phyloP scores from a whole-genome alignment of 1,140 invertebrate genomes.

The Drosophila orena region DNA sequence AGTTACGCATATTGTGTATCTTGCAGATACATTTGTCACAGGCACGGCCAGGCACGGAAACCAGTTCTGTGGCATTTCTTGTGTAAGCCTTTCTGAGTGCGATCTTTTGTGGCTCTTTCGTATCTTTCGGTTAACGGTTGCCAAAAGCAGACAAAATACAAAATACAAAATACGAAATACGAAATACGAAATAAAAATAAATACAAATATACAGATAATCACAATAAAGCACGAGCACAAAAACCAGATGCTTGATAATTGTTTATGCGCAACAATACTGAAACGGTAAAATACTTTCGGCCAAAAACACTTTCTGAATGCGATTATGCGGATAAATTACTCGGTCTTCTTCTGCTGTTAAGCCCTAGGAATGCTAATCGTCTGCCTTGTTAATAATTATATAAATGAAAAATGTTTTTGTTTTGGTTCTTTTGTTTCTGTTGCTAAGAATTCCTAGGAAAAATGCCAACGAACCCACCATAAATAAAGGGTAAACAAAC shows the following conservation, averaged over 20 bases:
- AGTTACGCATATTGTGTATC: constrained; percentile 39
- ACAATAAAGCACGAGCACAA: constrained; percentile 33
- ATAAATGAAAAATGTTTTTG: constrained; percentile 48
- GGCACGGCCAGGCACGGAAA: constrained; percentile 39
- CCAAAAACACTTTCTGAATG: constrained; percentile 33
- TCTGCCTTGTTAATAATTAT: constrained; percentile 39
- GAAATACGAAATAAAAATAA: constrained; percentile 14
- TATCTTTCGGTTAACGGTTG: constrained; percentile 35
- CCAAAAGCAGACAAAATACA: constrained; percentile 13
- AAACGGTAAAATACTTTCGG: constrained; percentile 17
- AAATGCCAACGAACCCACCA: constrained; percentile 52
- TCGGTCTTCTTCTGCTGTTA: constrained; percentile 30
- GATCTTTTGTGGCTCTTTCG: constrained; percentile 29
- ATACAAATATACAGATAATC: constrained; percentile 18
- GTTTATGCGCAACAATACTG: constrained; percentile 28
- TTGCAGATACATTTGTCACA: constrained; percentile 49
- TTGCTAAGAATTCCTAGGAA: constrained; percentile 37
- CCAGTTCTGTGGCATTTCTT: constrained; percentile 47
- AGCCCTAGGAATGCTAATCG: constrained; percentile 46
- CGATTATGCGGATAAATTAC: constrained; percentile 48
- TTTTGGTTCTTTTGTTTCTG: constrained; percentile 24
- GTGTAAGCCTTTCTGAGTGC: constrained; percentile 39
- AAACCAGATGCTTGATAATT: constrained; percentile 51
- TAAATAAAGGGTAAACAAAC: constrained; percentile 40
- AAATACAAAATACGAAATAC: constrained; percentile 9